These are phyloP conservation scores for Phthorimaea operculella DNA, from an alignment of 1,140 invertebrate species.

Conservation along the genomic window DNA sequence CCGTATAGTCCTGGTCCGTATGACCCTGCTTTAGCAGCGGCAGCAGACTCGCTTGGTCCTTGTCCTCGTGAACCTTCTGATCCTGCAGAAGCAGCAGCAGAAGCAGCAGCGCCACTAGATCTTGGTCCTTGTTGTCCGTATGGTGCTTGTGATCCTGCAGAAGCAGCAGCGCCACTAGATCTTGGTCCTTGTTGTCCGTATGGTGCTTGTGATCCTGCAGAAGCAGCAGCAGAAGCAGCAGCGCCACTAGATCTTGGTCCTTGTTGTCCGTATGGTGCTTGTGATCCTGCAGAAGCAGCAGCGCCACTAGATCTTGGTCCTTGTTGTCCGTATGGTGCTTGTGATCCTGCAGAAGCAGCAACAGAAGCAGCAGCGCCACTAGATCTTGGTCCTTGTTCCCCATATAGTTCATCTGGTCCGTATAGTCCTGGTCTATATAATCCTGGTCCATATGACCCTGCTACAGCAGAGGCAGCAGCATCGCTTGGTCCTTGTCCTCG, in stretches of 20 bases:
- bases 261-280: background rate
- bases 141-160: background rate
- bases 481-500: background rate
- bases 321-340: background rate
- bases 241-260: background rate
- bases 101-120: background rate
- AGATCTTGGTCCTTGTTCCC: background rate
- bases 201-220: background rate
- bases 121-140: background rate
- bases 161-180: background rate
- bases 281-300: background rate
- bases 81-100: no score
- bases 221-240: background rate
- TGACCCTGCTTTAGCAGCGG: background rate
- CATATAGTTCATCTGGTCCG: background rate
- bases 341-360: background rate
- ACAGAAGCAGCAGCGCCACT: background rate
- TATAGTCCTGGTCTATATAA: background rate
- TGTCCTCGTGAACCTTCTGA: no score
- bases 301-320: background rate
- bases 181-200: background rate
- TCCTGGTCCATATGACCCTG: background rate
- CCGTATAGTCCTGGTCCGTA: background rate
- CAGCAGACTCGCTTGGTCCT: background rate
- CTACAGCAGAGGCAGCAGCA: background rate